Base-by-base conservation (phyloP, 2,888 invertebrate species). In the Deilephila elpenor region DNA sequence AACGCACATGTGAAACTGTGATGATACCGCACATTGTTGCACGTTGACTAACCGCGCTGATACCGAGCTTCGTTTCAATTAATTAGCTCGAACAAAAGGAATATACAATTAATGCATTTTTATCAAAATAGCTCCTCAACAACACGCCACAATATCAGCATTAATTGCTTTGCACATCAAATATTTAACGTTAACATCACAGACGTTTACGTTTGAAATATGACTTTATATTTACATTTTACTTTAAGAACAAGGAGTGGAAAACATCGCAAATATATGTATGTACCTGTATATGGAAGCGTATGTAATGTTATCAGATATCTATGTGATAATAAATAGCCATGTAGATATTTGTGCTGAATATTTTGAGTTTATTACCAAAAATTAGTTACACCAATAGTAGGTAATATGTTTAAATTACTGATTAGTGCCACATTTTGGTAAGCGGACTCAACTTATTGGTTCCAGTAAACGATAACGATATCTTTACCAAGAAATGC, bases 401-500 rank as follows among this genome's bases (percentile, higher is more conserved):
- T n/a, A n/a, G n/a, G n/a, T 32, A 17, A 17, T 17, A 5, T 62
- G 19, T 67, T 25, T 25, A 51, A 64, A 5, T 37, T 37, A 44
- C 51, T 17, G 19, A 62, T 51, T 67, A 37, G 25, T 67, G 5
- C 8, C 20, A 51, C 67, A 67, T 51, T 51, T 67, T 25, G 25
- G 56, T 67, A 82, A 82, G 81, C 82, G 75, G 71, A 75, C 73
- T 76, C 75, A 76, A 83, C 83, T 80, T 85, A 86, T 88, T 89
- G 62, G 56, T 73, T 73, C 89, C 84, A 87, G 83, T 80, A 77
- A 89, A 75, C 85, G 92, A 92, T 93, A 93, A 85, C 80, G 80
- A 79, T 91, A 93, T 93, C 93, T 79, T 61, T 92, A 89, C 90
- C 78, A 83, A 88, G 92, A 92, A 93, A 90, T 91, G 91, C 91